These are phyloP conservation scores for Plotosus lineatus DNA, from an alignment of 2,113 vertebrate genomes.

Conservation along the genomic window DNA sequence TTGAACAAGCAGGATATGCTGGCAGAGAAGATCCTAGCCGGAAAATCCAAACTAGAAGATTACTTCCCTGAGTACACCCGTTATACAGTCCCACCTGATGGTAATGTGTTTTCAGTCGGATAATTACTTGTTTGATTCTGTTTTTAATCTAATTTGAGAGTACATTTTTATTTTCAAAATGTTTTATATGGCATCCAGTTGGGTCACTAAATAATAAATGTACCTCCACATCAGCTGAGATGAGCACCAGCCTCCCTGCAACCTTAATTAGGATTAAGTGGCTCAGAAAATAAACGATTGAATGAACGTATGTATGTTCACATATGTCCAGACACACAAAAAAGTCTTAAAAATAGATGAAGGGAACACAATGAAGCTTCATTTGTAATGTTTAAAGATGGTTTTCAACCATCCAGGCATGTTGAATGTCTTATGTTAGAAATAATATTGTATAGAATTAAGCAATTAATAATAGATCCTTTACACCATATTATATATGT, in stretches of 20 bases:
- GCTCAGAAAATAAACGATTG: too few relatives aligned
- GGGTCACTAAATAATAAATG: neutral
- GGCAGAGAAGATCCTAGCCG: constrained; percentile 95
- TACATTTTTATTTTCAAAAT: neutral
- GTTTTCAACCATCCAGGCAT: neutral
- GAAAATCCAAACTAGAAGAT: constrained; percentile 98
- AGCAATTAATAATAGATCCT: neutral
- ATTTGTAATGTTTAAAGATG: neutral
- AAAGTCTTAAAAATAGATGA: neutral
- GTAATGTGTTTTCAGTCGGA: constrained; percentile 60
- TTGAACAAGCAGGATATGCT: constrained; percentile 98
- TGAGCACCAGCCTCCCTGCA: too few relatives aligned
- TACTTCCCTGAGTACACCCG: constrained; percentile 93
- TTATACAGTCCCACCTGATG: constrained; percentile 88
- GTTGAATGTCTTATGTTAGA: neutral
- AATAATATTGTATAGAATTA: neutral
- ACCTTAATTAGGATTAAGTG: too few relatives aligned
- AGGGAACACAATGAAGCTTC: neutral
- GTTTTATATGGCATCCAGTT: neutral
- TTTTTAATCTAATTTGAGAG: neutral
- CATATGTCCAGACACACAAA: neutral
- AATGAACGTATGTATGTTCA: neutral
- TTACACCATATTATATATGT: neutral
- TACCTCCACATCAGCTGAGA: too few relatives aligned
- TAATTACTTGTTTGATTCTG: neutral